Base-by-base conservation (phyloP, 2,113 vertebrate genomes). In the Campylomormyrus numenius region DNA sequence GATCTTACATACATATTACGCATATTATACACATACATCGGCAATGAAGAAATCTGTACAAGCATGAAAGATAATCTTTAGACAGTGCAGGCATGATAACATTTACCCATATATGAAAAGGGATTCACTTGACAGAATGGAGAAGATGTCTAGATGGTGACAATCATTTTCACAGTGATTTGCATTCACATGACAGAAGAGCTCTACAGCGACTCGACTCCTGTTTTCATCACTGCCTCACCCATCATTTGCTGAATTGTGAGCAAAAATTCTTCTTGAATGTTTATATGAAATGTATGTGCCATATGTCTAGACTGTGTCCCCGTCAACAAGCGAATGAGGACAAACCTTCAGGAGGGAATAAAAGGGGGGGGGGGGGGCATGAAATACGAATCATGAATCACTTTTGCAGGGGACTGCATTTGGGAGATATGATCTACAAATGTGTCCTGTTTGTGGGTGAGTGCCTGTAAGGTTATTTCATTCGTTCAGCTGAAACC, bases 241-340 rank as follows among this genome's bases (percentile, higher is more conserved):
- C 31, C 85, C 85, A 87, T 87, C 50, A 87, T n/a, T 24, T 87
- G 50, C 27, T 53, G 85, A 87, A 52, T 56, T 87, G 50, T 52
- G 85, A 53, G n/a, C 85, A 35, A 87, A 87, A 87, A 27, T 35
- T 52, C 11, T n/a, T 39, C 85, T 87, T 15, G n/a, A 53, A 87
- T 87, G 31, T 39, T 87, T 87, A 53, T 87, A 21, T 87, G 85
- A 87, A 87, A 87, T 87, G 50, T 56, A 53, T 56, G 15, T 31
- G 24, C 49, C 48, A 21, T 87, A 87, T 17, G 50, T 87, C 50
- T 53, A 39, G 50, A 27, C 15, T 39, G 24, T 50, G 46, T 8
- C 83, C 24, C 21, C 11, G 48, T 86, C 84, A 86, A 86, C 84
- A 49, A 27, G 45, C 5, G 45, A 86, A 48, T 86, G 84, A 86